phyloP scores from a whole-genome alignment of 2,113 vertebrate species.

The Ariopsis seemanni region DNA sequence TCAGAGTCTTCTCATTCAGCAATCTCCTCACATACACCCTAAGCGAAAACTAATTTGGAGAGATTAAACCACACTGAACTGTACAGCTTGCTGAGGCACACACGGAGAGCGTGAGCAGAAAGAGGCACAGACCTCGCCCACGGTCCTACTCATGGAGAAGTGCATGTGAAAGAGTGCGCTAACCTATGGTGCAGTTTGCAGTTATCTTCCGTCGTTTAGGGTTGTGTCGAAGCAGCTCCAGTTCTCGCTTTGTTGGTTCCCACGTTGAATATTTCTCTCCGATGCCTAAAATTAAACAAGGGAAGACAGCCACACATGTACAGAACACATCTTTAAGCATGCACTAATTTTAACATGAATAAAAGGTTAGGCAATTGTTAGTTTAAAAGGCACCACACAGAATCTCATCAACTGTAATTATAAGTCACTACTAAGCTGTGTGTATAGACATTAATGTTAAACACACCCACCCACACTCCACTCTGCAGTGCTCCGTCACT shows the following conservation, averaged over 20 bases:
- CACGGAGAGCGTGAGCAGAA: not conserved
- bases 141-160: not conserved
- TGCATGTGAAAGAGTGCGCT: slow-evolving; percentile 49
- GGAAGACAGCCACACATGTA: too few relatives aligned
- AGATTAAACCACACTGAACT: slow-evolving; percentile 1
- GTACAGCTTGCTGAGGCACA: not conserved
- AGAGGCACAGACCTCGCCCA: not conserved
- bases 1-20: not conserved
- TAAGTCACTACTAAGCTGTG: not conserved
- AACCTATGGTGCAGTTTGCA: slow-evolving; percentile 98
- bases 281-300: slow-evolving; percentile 84
- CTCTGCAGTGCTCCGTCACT: not conserved
- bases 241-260: slow-evolving; percentile 97
- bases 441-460: not conserved
- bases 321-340: not conserved
- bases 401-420: not conserved
- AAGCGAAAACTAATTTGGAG: slow-evolving; percentile 13
- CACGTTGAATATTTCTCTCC: slow-evolving; percentile 98
- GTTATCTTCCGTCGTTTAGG: slow-evolving; percentile 98
- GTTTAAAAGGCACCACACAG: not conserved
- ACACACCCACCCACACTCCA: not conserved
- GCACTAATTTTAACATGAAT: not conserved
- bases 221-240: slow-evolving; percentile 97
- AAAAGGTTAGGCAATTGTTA: not conserved
- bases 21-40: not conserved